Evolutionary conservation across 2,888 invertebrate genomes (phyloP).

Genomic region (Pomacea canaliculata): DNA sequence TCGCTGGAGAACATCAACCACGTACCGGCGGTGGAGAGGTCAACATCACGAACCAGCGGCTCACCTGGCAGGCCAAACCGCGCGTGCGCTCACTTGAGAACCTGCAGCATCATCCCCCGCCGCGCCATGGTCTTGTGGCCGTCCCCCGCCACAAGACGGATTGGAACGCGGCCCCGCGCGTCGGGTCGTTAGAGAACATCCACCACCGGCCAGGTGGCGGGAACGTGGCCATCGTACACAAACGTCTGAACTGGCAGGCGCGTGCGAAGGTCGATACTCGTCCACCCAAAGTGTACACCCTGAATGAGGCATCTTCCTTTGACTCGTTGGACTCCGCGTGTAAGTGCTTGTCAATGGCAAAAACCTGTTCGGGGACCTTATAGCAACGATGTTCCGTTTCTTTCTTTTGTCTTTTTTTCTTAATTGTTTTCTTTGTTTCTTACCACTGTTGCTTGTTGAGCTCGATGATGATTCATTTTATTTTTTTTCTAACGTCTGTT

Average conservation of each 20-base stretch:
- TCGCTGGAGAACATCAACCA: conserved; percentile 51
- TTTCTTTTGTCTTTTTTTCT: too few species aligned
- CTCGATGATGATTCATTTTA: too few species aligned
- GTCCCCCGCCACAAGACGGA: conserved; percentile 46
- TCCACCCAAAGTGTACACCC: conserved; percentile 5
- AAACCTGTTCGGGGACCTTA: too few species aligned
- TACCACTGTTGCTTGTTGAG: too few species aligned
- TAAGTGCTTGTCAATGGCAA: too few species aligned
- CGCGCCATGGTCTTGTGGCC: conserved; percentile 36
- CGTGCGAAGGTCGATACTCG: conserved; percentile 47
- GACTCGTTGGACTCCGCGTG: conserved; percentile 11
- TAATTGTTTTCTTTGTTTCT: too few species aligned
- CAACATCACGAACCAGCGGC: conserved; percentile 45
- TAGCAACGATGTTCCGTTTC: too few species aligned
- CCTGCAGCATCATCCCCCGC: conserved; percentile 78
- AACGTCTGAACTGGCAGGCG: conserved; percentile 43
- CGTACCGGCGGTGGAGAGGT: conserved; percentile 46
- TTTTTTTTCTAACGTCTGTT: too few species aligned
- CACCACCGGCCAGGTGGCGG: conserved; percentile 48
- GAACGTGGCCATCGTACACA: conserved; percentile 39
- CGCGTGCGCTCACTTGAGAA: conserved; percentile 94
- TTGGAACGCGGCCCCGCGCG: conserved; percentile 77
- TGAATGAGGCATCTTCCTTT: neutral
- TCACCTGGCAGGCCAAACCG: conserved; percentile 79
- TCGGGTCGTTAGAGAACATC: conserved; percentile 48